phyloP scores from a whole-genome alignment of 2,888 invertebrate genomes.

The Spicauda simplicius region DNA sequence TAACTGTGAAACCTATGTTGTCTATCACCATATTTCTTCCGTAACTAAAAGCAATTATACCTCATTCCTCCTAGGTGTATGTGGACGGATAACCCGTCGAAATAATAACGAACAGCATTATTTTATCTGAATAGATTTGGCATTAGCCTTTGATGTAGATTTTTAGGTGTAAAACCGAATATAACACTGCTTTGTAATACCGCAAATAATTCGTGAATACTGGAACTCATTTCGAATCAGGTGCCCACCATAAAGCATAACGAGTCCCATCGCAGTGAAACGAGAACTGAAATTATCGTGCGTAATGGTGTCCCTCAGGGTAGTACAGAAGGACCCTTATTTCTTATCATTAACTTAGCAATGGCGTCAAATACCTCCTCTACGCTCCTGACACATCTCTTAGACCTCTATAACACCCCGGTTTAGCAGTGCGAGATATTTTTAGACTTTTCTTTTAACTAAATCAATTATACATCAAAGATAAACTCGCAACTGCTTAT shows the following conservation, averaged over 20 bases:
- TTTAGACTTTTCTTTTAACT: slow-evolving; percentile 44
- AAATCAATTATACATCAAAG: slow-evolving; percentile 46
- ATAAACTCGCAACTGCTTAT: slow-evolving; percentile 74
- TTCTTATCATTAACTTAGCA: slow-evolving; percentile 45
- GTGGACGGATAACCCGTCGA: too few relatives aligned
- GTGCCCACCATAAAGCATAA: slow-evolving; percentile 30
- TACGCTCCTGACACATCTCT: slow-evolving; percentile 82
- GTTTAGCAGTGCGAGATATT: slow-evolving; percentile 76
- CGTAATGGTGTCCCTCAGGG: slow-evolving; percentile 33
- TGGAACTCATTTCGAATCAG: slow-evolving; percentile 51
- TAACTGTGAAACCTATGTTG: background rate
- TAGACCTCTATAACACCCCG: slow-evolving; percentile 80
- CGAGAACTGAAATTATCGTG: slow-evolving; percentile 3
- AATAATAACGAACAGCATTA: too few relatives aligned
- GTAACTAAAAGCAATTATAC: too few relatives aligned
- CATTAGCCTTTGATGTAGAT: background rate
- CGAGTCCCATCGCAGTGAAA: slow-evolving; percentile 7
- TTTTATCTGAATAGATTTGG: background rate
- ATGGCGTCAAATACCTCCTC: slow-evolving; percentile 66
- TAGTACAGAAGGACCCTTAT: slow-evolving; percentile 40
- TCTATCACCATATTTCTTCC: too few relatives aligned
- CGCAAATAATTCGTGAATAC: slow-evolving; percentile 56
- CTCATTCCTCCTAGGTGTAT: too few relatives aligned
- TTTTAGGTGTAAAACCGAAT: background rate
- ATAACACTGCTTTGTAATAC: background rate